Evolutionary conservation across 2,888 invertebrate species (phyloP).

Genomic region (Cetonia aurata): DNA sequence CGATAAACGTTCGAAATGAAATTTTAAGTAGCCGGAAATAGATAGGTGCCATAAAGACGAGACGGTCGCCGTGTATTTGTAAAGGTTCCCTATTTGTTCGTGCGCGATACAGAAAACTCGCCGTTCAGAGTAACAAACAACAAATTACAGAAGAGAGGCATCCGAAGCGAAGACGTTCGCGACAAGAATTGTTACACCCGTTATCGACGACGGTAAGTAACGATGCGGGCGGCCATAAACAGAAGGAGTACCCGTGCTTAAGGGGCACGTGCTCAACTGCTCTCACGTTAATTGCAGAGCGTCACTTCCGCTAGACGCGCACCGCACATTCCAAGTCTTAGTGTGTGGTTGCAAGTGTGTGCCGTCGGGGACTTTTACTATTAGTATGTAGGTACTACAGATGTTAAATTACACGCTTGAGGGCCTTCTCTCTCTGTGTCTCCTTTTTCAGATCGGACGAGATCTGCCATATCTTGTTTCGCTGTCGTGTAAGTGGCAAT

Average conservation of each 20-base stretch:
- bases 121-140: conserved; percentile 34
- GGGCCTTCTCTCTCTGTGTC: conserved; percentile 22
- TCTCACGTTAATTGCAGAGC: conserved; percentile 55
- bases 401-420: conserved; percentile 43
- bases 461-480: conserved; percentile 40
- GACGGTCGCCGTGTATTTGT: conserved; percentile 12
- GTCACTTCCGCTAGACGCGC: conserved; percentile 53
- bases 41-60: conserved; percentile 27
- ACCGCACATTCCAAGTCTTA: conserved; percentile 41
- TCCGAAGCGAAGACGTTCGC: conserved; percentile 41
- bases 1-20: conserved; percentile 19
- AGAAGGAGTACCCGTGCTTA: conserved; percentile 51
- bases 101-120: conserved; percentile 13
- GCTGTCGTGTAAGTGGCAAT: conserved; percentile 38
- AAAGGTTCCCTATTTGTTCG: conserved; percentile 12
- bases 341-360: conserved; percentile 34
- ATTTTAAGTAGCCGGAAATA: conserved; percentile 37
- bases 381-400: conserved; percentile 45
- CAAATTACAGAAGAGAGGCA: conserved; percentile 19
- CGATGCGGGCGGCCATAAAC: conserved; percentile 51
- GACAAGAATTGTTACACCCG: conserved; percentile 38
- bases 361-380: conserved; percentile 41
- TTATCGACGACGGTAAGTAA: conserved; percentile 38
- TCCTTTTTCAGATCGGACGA: conserved; percentile 30
- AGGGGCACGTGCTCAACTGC: conserved; percentile 53